Evolutionary conservation across 2,797 vertebrate species (phyloP), one percentile per base, ranked within the genome.

Genomic region (Spinus pinus): DNA sequence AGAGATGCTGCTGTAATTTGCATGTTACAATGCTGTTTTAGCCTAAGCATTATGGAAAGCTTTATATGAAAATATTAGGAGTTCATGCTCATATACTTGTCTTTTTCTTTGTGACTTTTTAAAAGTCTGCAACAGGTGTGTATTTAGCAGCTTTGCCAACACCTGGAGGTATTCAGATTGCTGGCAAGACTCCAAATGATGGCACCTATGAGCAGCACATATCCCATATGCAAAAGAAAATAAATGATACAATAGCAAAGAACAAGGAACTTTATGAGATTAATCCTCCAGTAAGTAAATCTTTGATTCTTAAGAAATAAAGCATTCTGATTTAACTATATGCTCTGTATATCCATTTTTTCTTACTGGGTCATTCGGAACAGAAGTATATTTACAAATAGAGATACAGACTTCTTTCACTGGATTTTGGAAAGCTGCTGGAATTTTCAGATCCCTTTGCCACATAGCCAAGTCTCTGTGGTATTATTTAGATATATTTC

Each of bases 211-310:
- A 99, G 81, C 99, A 99, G 92, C 99, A 99, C 86, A 97, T 99
- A 66, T 98, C 98, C 49, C 98, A 98, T 73, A 99, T 99, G 97
- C 99, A 99, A 97, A 99, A 99, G 97, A 99, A 99, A 97, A 99
- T 99, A 94, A 99, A 99, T n/a, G 99, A 99, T 91, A 99, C 98
- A 1, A 99, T 99, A 57, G 96, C 98, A 84, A 99, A 98, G 96
- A 99, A 99, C 97, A 99, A 99, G 96, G 99, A 99, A 53, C 96
- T 99, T 53, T 99, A 99, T 97, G 99, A 99, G 92, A 99, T 99
- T 84, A 99, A 98, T 93, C 99, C 99, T 57, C 99, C 98, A 54
- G 99, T 99, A 97, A 99, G 99, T 97, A 90, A 82, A 47, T 37
- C 4, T 66, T 42, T 49, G 84, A 3, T 37, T 47, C 28, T 54